Evolutionary conservation across 1,140 invertebrate species (phyloP), one percentile per base, ranked within the genome.

Genomic region (Colletes latitarsis): DNA sequence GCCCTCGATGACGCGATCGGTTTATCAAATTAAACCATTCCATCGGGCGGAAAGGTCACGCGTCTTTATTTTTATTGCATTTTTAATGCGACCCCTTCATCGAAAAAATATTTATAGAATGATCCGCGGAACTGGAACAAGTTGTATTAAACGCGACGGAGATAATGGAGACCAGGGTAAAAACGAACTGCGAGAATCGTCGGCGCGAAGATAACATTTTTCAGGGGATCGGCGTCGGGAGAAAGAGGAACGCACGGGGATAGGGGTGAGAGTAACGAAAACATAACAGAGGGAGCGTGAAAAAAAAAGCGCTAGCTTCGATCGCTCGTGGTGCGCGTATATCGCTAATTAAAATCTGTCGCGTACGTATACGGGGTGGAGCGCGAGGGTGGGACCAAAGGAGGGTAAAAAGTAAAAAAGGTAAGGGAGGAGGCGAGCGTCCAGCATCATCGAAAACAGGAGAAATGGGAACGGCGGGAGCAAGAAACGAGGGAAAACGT

Each of bases 271-370:
- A 39, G 14, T 3, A 12, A 4, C 3, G 12, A n/a, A 15, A 15
- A 9, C 3, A 10, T 15, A 8, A 6, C 46, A 10, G n/a, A n/a
- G 5, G 19, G 39, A 8, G 58, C 10, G 14, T 30, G 30, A 30
- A 30, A 30, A 4, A 63, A 30, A 21, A 17, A 63, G 43, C 1
- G 58, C 9, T 3, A 71, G 15, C 30, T 55, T 53, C 39, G 58
- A 60, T 78, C 46, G 43, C 14, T 53, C 49, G 67, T 19, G 67
- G 67, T 52, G 43, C 46, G 73, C 67, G 46, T 80, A 62, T 85
- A 85, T 85, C 82, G 82, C 75, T 85, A 85, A 85, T 85, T 85
- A 85, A 85, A 85, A 85, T 85, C 84, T 85, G 82, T 84, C 83
- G 82, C 62, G 66, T 39, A 30, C 43, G 21, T 15, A n/a, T 60